Evolutionary conservation across 2,113 vertebrate species (phyloP).

Genomic region (Micromys minutus): DNA sequence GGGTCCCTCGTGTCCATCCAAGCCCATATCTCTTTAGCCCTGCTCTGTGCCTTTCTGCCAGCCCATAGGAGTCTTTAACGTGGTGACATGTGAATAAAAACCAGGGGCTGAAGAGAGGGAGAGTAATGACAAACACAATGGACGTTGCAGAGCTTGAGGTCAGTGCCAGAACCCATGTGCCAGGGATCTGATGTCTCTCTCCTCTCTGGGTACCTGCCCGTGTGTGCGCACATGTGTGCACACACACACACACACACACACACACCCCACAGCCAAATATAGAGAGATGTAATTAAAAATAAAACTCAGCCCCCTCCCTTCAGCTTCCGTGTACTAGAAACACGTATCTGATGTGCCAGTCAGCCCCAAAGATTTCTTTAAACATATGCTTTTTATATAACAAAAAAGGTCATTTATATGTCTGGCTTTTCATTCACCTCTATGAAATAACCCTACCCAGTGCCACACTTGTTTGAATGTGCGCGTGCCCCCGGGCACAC

Average conservation of each 20-base stretch:
- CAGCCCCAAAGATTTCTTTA: background rate
- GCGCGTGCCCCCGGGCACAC: no score
- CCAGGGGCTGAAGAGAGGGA: background rate
- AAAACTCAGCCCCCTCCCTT: background rate
- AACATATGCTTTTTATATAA: background rate
- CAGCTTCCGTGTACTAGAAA: background rate
- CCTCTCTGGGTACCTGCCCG: background rate
- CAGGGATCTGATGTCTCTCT: background rate
- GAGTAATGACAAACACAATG: background rate
- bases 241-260: background rate
- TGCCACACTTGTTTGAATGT: background rate
- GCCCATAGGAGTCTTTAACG: background rate
- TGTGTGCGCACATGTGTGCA: no score
- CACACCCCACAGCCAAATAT: background rate
- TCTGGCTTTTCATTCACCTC: slow-evolving; percentile 21
- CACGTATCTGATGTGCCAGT: background rate
- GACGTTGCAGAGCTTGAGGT: background rate
- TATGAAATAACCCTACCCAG: background rate
- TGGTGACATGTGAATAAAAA: background rate
- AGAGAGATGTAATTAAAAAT: background rate
- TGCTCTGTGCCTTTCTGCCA: background rate
- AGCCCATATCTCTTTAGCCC: background rate
- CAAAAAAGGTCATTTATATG: background rate
- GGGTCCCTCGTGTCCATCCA: background rate
- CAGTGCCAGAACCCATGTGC: background rate